phyloP scores from a whole-genome alignment of 2,113 vertebrate species.

The Hemicordylus capensis region DNA sequence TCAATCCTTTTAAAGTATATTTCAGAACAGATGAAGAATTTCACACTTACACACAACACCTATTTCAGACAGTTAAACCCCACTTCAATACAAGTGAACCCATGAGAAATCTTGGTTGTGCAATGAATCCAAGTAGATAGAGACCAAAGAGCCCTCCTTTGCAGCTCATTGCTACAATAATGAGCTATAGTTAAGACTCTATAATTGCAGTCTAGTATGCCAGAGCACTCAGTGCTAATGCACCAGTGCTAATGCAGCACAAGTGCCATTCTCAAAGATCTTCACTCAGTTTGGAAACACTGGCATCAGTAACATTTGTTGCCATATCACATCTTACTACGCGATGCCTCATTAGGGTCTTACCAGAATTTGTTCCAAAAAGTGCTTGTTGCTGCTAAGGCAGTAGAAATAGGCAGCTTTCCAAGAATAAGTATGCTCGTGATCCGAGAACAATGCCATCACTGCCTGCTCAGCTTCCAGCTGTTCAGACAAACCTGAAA shows the following conservation, averaged over 20 bases:
- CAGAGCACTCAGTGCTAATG: background rate
- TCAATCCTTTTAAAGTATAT: background rate
- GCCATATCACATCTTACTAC: background rate
- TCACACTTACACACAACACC: background rate
- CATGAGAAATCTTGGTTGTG: background rate
- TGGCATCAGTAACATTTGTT: background rate
- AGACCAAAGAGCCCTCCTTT: background rate
- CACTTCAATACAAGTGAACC: background rate
- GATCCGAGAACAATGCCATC: slow-evolving; percentile 84
- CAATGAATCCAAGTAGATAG: background rate
- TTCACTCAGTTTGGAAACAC: background rate
- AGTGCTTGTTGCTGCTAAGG: slow-evolving; percentile 90
- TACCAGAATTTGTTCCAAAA: slow-evolving; percentile 95
- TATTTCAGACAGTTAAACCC: background rate
- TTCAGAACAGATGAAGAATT: background rate
- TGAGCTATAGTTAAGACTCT: background rate
- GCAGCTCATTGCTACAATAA: slow-evolving; percentile 11
- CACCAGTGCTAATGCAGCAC: background rate
- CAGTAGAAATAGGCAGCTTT: slow-evolving; percentile 92
- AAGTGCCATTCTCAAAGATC: background rate
- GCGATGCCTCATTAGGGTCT: slow-evolving; percentile 35
- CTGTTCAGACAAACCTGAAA: slow-evolving; percentile 66
- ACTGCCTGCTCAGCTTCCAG: slow-evolving; percentile 72
- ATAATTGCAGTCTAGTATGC: background rate
- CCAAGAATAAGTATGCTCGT: slow-evolving; percentile 82